These are phyloP conservation scores for Lasioglossum pauxillum DNA, from an alignment of 2,888 invertebrate genomes.

Conservation along the genomic window DNA sequence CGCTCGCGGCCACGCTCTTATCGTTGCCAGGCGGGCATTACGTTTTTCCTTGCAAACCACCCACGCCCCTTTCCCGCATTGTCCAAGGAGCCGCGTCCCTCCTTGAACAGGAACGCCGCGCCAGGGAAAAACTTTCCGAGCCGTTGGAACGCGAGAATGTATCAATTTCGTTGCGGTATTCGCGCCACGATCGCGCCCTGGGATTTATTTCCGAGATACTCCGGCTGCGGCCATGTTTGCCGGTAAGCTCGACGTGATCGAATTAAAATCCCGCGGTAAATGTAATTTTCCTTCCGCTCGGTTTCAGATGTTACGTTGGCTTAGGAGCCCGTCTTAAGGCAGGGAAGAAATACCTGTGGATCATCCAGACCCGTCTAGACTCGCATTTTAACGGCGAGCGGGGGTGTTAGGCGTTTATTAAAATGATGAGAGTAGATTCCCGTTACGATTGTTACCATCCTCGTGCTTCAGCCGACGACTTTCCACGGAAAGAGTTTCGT, in stretches of 20 bases:
- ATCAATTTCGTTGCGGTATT: slow-evolving; percentile 22
- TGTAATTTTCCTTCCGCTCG: slow-evolving; percentile 26
- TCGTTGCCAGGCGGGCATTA: background rate
- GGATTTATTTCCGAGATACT: slow-evolving; percentile 25
- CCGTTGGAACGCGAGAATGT: background rate
- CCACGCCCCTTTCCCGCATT: background rate
- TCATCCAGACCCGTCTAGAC: background rate
- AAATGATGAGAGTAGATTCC: background rate
- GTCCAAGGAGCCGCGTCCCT: background rate
- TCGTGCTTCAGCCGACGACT: background rate
- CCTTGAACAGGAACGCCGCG: background rate
- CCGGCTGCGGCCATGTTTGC: slow-evolving; percentile 19
- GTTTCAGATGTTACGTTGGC: background rate
- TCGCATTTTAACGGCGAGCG: background rate
- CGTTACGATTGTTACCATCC: background rate
- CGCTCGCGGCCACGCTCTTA: slow-evolving; percentile 12
- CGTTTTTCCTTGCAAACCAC: background rate
- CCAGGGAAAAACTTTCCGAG: background rate
- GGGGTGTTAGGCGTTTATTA: background rate
- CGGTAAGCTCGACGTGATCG: slow-evolving; percentile 7
- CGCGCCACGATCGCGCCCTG: slow-evolving; percentile 24
- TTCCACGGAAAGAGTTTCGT: background rate
- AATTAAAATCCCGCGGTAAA: slow-evolving; percentile 42
- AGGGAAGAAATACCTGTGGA: background rate
- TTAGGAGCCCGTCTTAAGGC: background rate